phyloP scores from a whole-genome alignment of 2,113 vertebrate genomes.

The Calidris pygmaea region DNA sequence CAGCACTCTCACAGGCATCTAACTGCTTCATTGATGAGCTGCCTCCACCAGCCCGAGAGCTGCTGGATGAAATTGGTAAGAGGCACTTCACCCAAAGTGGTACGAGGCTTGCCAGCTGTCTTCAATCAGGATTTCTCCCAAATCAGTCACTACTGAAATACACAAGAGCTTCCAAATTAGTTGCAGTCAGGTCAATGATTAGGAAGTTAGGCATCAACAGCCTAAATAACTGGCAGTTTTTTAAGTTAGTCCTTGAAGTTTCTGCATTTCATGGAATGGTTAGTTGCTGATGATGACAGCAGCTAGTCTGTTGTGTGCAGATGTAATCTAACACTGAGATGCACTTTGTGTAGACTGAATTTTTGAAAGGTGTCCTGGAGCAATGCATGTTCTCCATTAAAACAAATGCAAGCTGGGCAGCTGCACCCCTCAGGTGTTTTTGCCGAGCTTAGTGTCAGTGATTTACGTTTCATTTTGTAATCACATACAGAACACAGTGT shows the following conservation, averaged over 20 bases:
- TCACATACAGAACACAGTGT: background rate
- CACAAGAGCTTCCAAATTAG: slow-evolving; percentile 2
- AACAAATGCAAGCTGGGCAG: background rate
- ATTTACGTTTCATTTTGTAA: background rate
- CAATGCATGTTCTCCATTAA: background rate
- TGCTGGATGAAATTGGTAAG: slow-evolving; percentile 76
- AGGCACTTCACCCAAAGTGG: background rate
- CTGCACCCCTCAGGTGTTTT: background rate
- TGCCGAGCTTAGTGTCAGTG: background rate
- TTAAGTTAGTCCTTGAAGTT: background rate
- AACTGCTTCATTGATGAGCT: slow-evolving; percentile 54
- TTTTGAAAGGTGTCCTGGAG: background rate
- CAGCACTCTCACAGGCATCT: slow-evolving; percentile 20
- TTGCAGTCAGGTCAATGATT: background rate
- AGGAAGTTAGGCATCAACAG: background rate
- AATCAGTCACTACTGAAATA: background rate
- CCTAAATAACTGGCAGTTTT: background rate
- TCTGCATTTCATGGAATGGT: background rate
- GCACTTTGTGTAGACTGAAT: background rate
- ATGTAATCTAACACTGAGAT: background rate
- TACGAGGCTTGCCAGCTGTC: background rate
- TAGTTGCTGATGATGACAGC: background rate
- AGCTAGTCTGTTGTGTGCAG: background rate
- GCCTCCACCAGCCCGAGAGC: slow-evolving; percentile 70
- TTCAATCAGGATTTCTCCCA: background rate